phyloP scores from a whole-genome alignment of 2,888 invertebrate genomes.

The Acanthosoma haemorrhoidale region DNA sequence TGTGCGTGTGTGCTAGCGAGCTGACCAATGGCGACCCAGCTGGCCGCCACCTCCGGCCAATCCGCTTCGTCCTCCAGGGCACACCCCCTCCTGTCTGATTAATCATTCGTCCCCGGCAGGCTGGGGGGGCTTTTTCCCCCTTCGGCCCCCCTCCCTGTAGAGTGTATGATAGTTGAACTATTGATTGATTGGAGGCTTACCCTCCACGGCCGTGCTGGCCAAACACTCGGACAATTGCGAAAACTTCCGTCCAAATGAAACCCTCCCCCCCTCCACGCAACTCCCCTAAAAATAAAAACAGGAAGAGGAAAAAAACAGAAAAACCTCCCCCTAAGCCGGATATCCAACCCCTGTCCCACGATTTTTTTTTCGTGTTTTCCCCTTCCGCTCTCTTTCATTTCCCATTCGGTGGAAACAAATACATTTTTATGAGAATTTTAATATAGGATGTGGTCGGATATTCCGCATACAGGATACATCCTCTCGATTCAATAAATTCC shows the following conservation, averaged over 20 bases:
- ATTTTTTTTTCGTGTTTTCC: background rate
- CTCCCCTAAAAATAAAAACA: constrained; percentile 6
- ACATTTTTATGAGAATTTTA: constrained; percentile 13
- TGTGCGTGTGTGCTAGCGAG: constrained; percentile 27
- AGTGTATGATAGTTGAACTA: constrained; percentile 38
- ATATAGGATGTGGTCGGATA: background rate
- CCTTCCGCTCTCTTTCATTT: background rate
- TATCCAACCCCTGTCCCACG: background rate
- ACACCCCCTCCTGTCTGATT: constrained; percentile 27
- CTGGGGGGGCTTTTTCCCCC: constrained; percentile 30
- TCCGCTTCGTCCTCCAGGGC: constrained; percentile 28
- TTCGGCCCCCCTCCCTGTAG: constrained; percentile 31
- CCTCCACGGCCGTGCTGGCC: background rate
- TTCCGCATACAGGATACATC: background rate
- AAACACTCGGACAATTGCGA: constrained; percentile 30
- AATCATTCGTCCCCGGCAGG: constrained; percentile 22
- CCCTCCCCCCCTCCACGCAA: background rate
- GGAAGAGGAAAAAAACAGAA: background rate
- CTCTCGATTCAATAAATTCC: background rate
- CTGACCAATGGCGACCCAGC: constrained; percentile 38
- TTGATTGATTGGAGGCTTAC: constrained; percentile 38
- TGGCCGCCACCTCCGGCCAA: constrained; percentile 9
- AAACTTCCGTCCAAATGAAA: constrained; percentile 30
- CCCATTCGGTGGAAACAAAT: background rate
- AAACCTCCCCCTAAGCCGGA: background rate